Evolutionary conservation across 2,113 vertebrate species (phyloP).

Genomic region (Scopus umbretta): DNA sequence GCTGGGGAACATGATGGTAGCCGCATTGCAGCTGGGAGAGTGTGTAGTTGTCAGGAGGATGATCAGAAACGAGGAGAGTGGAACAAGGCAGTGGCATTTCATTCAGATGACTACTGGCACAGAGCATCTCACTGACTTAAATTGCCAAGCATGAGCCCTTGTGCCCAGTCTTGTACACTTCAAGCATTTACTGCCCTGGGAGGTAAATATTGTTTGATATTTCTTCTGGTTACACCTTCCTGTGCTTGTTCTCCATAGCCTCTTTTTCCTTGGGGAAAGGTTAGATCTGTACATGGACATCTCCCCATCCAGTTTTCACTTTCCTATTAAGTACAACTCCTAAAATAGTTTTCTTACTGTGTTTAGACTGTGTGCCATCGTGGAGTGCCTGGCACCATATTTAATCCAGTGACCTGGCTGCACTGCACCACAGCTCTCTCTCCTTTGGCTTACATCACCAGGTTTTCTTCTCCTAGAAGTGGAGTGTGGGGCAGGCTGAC

Average conservation of each 20-base stretch:
- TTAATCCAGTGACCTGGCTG: neutral
- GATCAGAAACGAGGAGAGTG: neutral
- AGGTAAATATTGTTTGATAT: neutral
- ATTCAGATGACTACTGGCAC: neutral
- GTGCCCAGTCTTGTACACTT: neutral
- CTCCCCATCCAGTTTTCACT: neutral
- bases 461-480: neutral
- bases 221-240: neutral
- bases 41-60: accelerated
- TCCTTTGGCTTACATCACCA: neutral
- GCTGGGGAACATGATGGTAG: neutral
- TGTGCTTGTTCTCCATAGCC: accelerated
- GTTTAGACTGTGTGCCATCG: neutral
- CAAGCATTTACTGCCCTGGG: neutral
- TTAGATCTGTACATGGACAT: neutral
- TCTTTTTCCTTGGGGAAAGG: neutral
- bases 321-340: neutral
- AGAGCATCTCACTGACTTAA: neutral
- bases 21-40: neutral
- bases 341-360: neutral
- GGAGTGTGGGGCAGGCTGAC: neutral
- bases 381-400: neutral
- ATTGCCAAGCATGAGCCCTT: neutral
- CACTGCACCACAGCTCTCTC: neutral
- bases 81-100: neutral